Base-by-base conservation (phyloP, 2,797 vertebrate species). In the Oreonectes daqikongensis region DNA sequence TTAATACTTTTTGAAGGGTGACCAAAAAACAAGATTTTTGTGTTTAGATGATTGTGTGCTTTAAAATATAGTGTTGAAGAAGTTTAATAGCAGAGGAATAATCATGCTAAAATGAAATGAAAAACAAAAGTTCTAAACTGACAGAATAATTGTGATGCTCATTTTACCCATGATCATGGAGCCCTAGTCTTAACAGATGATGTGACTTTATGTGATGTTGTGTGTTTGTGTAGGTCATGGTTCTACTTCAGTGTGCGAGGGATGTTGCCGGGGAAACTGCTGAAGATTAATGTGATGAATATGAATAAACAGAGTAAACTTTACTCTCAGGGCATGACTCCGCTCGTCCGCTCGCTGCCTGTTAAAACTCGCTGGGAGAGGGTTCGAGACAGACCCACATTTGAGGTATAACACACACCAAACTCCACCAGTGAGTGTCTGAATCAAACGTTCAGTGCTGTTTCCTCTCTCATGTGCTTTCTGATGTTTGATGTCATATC, bases 241-340 rank as follows among this genome's bases (percentile, higher is more conserved):
- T 99, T 98, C 89, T 95, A 96, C 93, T 98, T 99, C 90, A 97
- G 96, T 5, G 92, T 98, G 38, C 91, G 92, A 0, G 96, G 97
- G 0, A 92, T 90, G 0, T 55, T 84, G 0, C 94, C 96, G 1
- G 96, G 96, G 5, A 98, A 95, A 85, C 81, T 96, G 59, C 93
- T 99, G 81, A 99, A 98, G 90, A 94, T 99, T 84, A 97, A 97
- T 72, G 90, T 99, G 69, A 94, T 97, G 92, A 99, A 99, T 89
- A 98, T 99, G 96, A 99, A 99, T 90, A 98, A 97, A 81, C 97
- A 99, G 89, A 97, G 95, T 89, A 97, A 97, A 85, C 94, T 99
- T 14, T 99, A 99, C 83, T 94, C 94, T 9, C 97, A 99, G 89
- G 97, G 97, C 83, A 98, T 98, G 97, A 85, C 95, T n/a, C 96